Evolutionary conservation across 2,888 invertebrate species (phyloP).

Genomic region (Melanchra persicariae): DNA sequence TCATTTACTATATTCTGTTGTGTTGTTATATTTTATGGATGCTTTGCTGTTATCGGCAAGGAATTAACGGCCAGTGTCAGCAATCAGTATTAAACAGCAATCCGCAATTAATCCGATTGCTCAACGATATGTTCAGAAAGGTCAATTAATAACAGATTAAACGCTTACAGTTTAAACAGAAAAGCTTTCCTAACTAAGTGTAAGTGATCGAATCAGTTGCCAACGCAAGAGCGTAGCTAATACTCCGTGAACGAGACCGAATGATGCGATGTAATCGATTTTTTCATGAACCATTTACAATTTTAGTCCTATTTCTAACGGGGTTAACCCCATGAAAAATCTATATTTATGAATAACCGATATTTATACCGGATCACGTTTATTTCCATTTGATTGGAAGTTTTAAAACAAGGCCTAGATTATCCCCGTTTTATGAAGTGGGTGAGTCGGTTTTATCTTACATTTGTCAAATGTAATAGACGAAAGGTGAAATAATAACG

Average conservation of each 20-base stretch:
- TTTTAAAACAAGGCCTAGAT: conserved; percentile 53
- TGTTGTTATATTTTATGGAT: not conserved
- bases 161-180: conserved; percentile 22
- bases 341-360: conserved; percentile 69
- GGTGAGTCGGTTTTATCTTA: not conserved
- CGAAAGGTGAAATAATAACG: conserved; percentile 2
- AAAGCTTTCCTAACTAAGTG: conserved; percentile 51
- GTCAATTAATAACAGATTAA: conserved; percentile 45
- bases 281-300: conserved; percentile 77
- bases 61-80: not conserved
- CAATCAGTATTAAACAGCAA: not conserved
- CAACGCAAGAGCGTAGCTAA: conserved; percentile 63
- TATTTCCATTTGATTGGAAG: conserved; percentile 60
- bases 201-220: conserved; percentile 54
- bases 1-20: not conserved
- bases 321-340: conserved; percentile 54
- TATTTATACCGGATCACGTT: conserved; percentile 70
- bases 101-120: not conserved
- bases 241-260: conserved; percentile 73
- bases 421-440: not conserved
- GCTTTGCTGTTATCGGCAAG: not conserved
- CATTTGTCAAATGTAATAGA: not conserved
- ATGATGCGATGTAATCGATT: conserved; percentile 77
- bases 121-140: conserved; percentile 5
- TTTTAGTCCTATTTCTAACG: conserved; percentile 67